Percentiles rank a stretch among this genome's conserved stretches.
Conservation (phyloP, 1,140 invertebrate species). For the Drosophila eugracilis region DNA sequence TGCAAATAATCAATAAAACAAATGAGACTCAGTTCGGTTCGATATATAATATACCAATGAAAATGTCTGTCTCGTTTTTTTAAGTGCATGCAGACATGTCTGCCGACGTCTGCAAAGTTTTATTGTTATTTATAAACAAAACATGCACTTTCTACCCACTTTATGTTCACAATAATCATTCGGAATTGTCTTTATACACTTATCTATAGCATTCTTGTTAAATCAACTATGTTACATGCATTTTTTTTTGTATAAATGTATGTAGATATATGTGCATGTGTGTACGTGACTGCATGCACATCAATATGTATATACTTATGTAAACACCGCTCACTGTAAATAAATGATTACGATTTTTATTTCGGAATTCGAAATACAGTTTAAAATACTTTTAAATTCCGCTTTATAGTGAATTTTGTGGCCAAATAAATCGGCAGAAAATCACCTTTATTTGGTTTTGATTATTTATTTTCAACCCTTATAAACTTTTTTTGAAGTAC, state of each 20-base stretch:
- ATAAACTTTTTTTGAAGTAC: background rate
- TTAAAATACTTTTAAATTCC: background rate
- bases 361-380: background rate
- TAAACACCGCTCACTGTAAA: conserved; percentile 31
- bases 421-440: background rate
- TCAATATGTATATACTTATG: conserved; percentile 11
- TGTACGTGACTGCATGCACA: conserved; percentile 37
- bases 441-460: too few species aligned
- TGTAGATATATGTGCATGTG: conserved; percentile 12
- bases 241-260: background rate
- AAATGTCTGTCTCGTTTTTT: conserved; percentile 17
- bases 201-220: background rate
- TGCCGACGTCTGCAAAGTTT: conserved; percentile 13
- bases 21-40: background rate
- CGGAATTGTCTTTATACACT: background rate
- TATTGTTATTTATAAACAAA: conserved; percentile 7
- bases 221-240: conserved; percentile 14
- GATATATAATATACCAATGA: background rate
- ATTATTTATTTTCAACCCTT: background rate
- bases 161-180: background rate
- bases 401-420: background rate
- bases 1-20: conserved; percentile 17
- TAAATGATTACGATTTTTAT: background rate
- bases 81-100: conserved; percentile 36
- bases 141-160: background rate